Percentiles rank a stretch among this genome's conserved stretches.
Conservation (phyloP, 2,797 vertebrate species). For the Falco columbarius region DNA sequence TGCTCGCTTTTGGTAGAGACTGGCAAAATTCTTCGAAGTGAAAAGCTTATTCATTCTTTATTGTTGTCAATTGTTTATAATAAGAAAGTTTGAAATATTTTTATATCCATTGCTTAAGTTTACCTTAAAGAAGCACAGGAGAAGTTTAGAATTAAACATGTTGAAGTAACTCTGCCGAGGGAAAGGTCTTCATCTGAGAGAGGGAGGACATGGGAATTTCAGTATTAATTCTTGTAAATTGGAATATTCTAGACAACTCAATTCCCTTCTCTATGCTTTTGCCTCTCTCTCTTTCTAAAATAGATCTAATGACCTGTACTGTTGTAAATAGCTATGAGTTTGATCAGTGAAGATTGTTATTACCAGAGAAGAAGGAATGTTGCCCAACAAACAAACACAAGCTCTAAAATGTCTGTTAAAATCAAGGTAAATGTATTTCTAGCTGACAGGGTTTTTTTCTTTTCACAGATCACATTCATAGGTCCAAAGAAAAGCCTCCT, state of each 20-base stretch:
- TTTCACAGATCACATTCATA: constrained; percentile 88
- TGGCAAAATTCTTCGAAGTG: background rate
- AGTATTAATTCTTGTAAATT: background rate
- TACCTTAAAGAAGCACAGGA: background rate
- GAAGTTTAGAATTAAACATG: background rate
- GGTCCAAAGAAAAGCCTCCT: constrained; percentile 90
- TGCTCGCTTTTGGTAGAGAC: background rate
- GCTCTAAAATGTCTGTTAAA: background rate
- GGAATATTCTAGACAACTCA: background rate
- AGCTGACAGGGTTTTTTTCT: background rate
- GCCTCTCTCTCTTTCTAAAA: background rate
- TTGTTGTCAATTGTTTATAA: background rate
- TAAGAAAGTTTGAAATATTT: background rate
- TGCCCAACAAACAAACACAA: background rate
- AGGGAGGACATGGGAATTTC: background rate
- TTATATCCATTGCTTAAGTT: background rate
- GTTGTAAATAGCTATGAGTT: background rate
- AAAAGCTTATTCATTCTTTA: background rate
- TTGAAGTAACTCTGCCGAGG: background rate
- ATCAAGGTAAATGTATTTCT: background rate
- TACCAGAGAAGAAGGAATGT: background rate
- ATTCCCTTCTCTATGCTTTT: background rate
- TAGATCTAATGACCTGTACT: background rate
- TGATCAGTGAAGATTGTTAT: background rate
- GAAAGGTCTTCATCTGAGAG: background rate